Evolutionary conservation across 2,888 invertebrate species (phyloP).

Genomic region (Nymphalis c-album): DNA sequence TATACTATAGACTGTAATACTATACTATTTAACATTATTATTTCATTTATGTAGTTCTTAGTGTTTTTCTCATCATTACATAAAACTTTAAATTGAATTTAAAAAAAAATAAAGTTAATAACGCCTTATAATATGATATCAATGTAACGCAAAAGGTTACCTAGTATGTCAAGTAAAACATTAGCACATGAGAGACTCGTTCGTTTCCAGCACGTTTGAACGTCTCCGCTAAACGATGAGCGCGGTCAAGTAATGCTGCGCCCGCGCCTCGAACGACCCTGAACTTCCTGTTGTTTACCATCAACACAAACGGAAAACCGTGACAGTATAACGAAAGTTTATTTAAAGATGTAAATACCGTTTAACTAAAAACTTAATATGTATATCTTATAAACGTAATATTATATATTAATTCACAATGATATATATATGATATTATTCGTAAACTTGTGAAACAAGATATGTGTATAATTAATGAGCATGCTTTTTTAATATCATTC

Average conservation of each 20-base stretch:
- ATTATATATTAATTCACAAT: not conserved
- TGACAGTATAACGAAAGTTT: conserved; percentile 8
- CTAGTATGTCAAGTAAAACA: not conserved
- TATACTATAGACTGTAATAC: too few relatives aligned
- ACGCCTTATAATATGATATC: too few relatives aligned
- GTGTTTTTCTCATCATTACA: too few relatives aligned
- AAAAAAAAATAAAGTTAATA: too few relatives aligned
- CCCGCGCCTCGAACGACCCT: conserved; percentile 51
- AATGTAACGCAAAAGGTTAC: not conserved
- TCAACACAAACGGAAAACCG: conserved; percentile 14
- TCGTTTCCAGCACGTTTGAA: conserved; percentile 8
- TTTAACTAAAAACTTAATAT: not conserved
- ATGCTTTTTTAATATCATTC: not conserved
- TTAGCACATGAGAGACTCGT: not conserved
- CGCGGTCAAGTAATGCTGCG: not conserved
- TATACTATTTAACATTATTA: too few relatives aligned
- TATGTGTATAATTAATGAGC: not conserved
- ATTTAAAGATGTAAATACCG: too few relatives aligned
- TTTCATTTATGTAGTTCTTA: too few relatives aligned
- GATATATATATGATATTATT: too few relatives aligned
- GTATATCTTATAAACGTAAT: not conserved
- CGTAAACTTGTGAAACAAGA: not conserved
- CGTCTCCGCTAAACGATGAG: conserved; percentile 15
- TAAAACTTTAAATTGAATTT: too few relatives aligned
- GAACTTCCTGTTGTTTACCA: conserved; percentile 61